These are phyloP conservation scores for Limnothrissa miodon DNA, from an alignment of 2,113 vertebrate genomes.

Conservation along the genomic window DNA sequence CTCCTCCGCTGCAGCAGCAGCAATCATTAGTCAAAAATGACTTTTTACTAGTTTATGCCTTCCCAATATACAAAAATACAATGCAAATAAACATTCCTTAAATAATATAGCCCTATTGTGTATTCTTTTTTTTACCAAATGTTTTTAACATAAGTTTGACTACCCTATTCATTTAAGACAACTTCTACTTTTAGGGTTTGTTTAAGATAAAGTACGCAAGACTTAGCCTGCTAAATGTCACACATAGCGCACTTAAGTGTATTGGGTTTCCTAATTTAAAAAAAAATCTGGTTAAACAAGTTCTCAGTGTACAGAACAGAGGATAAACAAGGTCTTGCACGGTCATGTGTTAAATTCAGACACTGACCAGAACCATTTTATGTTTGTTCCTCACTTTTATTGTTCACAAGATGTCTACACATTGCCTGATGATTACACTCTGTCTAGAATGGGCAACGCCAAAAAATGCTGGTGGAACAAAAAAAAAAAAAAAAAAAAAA, in stretches of 20 bases:
- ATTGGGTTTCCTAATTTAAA: neutral
- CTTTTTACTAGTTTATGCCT: too few relatives aligned
- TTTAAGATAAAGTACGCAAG: too few relatives aligned
- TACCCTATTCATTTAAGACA: too few relatives aligned
- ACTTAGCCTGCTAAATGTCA: too few relatives aligned
- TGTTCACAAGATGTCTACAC: conserved; percentile 86
- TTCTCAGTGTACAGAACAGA: conserved; percentile 1
- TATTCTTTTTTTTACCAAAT: too few relatives aligned
- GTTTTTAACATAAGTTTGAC: too few relatives aligned
- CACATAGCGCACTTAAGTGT: neutral
- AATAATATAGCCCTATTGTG: too few relatives aligned
- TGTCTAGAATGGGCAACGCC: conserved; percentile 44
- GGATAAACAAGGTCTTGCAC: neutral
- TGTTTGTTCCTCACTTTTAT: conserved; percentile 70
- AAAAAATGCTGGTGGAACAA: conserved; percentile 42
- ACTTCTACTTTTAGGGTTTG: too few relatives aligned
- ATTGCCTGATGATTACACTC: conserved; percentile 60
- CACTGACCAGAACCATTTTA: conserved; percentile 17
- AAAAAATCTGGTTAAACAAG: conserved; percentile 35
- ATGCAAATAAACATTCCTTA: too few relatives aligned
- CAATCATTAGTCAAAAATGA: too few relatives aligned
- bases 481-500: conserved; percentile 47
- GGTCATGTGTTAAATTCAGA: neutral
- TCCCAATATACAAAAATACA: too few relatives aligned
- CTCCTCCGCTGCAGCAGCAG: too few relatives aligned